Conservation (phyloP, 2,113 vertebrate species). For the Sylvia atricapilla region DNA sequence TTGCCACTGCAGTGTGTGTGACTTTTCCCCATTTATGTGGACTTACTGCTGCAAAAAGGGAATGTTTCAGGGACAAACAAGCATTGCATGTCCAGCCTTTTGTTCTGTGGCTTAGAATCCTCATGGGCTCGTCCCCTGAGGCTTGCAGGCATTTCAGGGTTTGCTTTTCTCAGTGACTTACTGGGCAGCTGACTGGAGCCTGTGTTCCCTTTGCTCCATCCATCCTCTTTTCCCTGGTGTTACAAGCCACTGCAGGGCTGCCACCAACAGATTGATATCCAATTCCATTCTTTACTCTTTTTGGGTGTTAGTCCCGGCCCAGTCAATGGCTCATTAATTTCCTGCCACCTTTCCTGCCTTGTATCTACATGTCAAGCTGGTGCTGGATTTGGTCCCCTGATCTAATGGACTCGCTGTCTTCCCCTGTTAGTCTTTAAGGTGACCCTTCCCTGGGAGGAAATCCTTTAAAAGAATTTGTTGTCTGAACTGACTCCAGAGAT, state of each 20-base stretch:
- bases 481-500: constrained; percentile 41
- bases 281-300: not conserved
- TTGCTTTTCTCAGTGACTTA: not conserved
- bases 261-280: not conserved
- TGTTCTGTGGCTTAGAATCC: not conserved
- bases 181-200: not conserved
- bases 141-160: not conserved
- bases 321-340: constrained; percentile 25
- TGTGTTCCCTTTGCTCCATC: not conserved
- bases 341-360: not conserved
- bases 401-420: constrained; percentile 37
- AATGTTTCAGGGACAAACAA: not conserved
- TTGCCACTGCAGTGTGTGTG: accelerated
- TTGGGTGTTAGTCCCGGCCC: not conserved
- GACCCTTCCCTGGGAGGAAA: not conserved
- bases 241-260: not conserved
- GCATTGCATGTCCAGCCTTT: accelerated
- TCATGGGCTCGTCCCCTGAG: not conserved
- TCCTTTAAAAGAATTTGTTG: constrained; percentile 26
- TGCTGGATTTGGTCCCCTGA: not conserved
- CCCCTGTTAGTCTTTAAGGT: constrained; percentile 30
- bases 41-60: not conserved
- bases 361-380: not conserved
- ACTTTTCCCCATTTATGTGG: accelerated
- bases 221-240: not conserved